These are phyloP conservation scores for Crypturellus tataupa DNA, from an alignment of 2,797 vertebrate genomes.

Conservation along the genomic window DNA sequence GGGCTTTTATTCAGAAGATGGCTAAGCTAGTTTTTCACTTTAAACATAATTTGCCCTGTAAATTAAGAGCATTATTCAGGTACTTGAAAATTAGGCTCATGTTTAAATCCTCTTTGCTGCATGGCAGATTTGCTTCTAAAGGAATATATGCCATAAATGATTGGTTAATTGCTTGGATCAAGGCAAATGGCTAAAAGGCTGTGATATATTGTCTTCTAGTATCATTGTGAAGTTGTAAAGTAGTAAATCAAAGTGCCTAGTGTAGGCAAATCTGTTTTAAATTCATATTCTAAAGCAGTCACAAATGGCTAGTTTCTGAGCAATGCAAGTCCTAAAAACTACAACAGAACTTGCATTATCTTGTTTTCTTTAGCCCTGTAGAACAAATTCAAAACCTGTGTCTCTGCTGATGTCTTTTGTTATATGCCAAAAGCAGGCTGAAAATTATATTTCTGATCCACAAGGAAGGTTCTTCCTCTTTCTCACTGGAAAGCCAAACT, in stretches of 20 bases:
- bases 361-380: slow-evolving; percentile 49
- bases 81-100: background rate
- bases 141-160: background rate
- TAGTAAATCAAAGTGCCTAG: background rate
- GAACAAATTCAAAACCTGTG: slow-evolving; percentile 30
- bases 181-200: background rate
- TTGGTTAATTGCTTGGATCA: background rate
- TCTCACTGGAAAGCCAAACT: slow-evolving; percentile 12
- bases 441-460: slow-evolving; percentile 53
- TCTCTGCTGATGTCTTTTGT: slow-evolving; percentile 28
- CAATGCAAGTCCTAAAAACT: slow-evolving; percentile 14
- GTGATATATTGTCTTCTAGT: background rate
- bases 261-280: background rate
- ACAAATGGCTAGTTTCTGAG: slow-evolving; percentile 54
- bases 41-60: background rate
- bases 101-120: background rate
- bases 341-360: slow-evolving; percentile 28
- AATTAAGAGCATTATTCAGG: background rate
- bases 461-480: slow-evolving; percentile 9
- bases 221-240: background rate
- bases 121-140: background rate
- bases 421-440: slow-evolving; percentile 63
- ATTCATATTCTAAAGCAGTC: background rate
- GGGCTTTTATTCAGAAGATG: background rate
- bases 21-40: background rate